A percentile compares a stretch with the other conserved stretches of the same genome.
Evolutionary conservation across 2,888 invertebrate species (phyloP).

Genomic region (Pammene fasciana): DNA sequence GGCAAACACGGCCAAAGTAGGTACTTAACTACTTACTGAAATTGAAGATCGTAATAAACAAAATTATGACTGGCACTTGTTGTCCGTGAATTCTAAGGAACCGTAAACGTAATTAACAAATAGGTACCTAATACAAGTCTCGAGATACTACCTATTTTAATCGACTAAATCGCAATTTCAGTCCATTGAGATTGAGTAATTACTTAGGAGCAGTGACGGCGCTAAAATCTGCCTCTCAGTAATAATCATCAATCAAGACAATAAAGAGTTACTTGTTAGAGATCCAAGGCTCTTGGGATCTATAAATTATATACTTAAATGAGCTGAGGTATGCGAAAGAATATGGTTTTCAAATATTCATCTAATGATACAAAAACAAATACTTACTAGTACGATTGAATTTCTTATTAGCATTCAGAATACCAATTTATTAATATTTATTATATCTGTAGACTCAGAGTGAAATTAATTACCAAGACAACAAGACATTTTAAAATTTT

Average conservation of each 20-base stretch:
- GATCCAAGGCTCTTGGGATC: slow-evolving; percentile 11
- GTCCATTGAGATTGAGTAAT: slow-evolving; percentile 27
- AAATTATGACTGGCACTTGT: not conserved
- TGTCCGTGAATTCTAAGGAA: not conserved
- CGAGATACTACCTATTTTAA: slow-evolving; percentile 1
- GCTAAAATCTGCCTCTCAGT: slow-evolving; percentile 20
- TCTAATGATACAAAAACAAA: not conserved
- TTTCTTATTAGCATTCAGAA: too few species aligned
- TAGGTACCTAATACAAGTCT: not conserved
- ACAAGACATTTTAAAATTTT: too few species aligned
- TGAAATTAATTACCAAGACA: too few species aligned
- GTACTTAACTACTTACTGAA: not conserved
- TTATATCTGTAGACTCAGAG: too few species aligned
- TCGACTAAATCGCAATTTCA: slow-evolving; percentile 7
- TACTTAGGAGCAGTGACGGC: slow-evolving; percentile 20
- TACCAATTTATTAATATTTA: too few species aligned
- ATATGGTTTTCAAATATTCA: not conserved
- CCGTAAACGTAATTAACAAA: not conserved
- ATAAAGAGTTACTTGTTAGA: slow-evolving; percentile 12
- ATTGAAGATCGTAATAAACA: not conserved
- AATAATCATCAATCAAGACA: slow-evolving; percentile 29
- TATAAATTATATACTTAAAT: not conserved
- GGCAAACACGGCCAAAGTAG: too few species aligned
- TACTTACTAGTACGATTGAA: too few species aligned
- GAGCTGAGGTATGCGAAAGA: not conserved